Evolutionary conservation across 2,888 invertebrate genomes (phyloP), one percentile per base, ranked within the genome.

Genomic region (Rotaria magnacalcarata): DNA sequence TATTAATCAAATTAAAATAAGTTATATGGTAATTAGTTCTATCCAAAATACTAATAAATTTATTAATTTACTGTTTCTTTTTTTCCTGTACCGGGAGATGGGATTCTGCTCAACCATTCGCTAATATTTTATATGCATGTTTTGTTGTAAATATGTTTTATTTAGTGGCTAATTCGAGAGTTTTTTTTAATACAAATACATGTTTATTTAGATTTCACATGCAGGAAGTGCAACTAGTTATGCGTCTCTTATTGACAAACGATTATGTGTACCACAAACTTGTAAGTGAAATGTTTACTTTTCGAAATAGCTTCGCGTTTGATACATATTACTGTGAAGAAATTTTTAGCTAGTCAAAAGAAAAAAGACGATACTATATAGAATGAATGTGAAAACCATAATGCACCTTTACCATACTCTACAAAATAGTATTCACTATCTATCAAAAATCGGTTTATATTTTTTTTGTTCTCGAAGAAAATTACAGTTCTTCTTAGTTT

Each of bases 231-330:
- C 89, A 88, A 89, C 89, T 80, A 89, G 89, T 50, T 92, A 92
- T 92, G 91, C 92, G 27, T 89, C 89, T 85, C 88, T 90, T 1
- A 87, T 93, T 85, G 91, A 92, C 87, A 90, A 90, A 47, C 89
- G 90, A 86, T 88, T 92, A 84, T 93, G 93, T 89, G 90, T 93
- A 34, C 92, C 92, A 3, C 89, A 87, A 34, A 89, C 88, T 87
- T 87, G 91, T 91, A 88, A 89, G 90, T 89, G 54, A 34, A 52
- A n/a, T 56, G 19, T 75, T 47, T 43, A 19, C 5, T 41, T 47
- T 56, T 1, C 3, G 14, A 52, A 52, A 52, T 52, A 16, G 3
- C 52, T 52, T 50, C 50, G 52, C 8, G 11, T 16, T 11, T 7
- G 7, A 47, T 47, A 47, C 47, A 47, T 47, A 11, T 47, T 47